Evolutionary conservation across 53 echinoderm and acorn worm genomes (phyloP).

Genomic region (Echinarachnius parma): DNA sequence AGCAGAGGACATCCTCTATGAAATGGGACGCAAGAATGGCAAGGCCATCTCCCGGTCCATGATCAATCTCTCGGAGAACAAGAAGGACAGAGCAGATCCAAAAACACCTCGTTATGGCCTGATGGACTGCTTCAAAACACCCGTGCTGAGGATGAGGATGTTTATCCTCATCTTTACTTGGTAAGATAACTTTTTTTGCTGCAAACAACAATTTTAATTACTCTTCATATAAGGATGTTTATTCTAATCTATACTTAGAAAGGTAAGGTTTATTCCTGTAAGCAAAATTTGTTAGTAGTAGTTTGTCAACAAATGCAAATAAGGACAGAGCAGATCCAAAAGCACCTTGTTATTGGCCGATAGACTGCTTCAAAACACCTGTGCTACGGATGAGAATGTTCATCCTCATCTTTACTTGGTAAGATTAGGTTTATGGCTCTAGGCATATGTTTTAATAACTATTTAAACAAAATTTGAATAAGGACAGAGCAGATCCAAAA

Average conservation of each 20-base stretch:
- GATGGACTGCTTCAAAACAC: constrained; percentile 70
- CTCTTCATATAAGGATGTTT: background rate
- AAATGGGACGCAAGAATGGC: constrained; percentile 62
- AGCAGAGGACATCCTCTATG: constrained; percentile 68
- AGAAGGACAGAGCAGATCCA: constrained; percentile 25
- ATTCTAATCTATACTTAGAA: background rate
- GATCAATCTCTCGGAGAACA: constrained; percentile 49
- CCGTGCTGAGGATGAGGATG: constrained; percentile 66
- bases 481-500: constrained; percentile 25
- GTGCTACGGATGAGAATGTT: constrained; percentile 64
- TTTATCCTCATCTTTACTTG: constrained; percentile 65
- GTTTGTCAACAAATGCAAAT: too few relatives aligned
- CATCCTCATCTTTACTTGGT: constrained; percentile 73
- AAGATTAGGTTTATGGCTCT: constrained; percentile 2
- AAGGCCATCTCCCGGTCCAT: constrained; percentile 32
- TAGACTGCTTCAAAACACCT: constrained; percentile 75
- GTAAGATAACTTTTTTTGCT: constrained; percentile 46
- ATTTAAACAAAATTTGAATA: background rate
- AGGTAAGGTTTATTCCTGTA: background rate
- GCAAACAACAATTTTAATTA: background rate
- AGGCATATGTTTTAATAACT: background rate
- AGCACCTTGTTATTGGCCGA: constrained; percentile 22
- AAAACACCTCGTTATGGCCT: constrained; percentile 29
- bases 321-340: constrained; percentile 27
- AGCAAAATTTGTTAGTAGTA: too few relatives aligned